Percentiles rank a stretch among this genome's conserved stretches.
These are phyloP conservation scores for Ceratosolen fusciceps DNA, from an alignment of 1,140 invertebrate species.

Conservation along the genomic window DNA sequence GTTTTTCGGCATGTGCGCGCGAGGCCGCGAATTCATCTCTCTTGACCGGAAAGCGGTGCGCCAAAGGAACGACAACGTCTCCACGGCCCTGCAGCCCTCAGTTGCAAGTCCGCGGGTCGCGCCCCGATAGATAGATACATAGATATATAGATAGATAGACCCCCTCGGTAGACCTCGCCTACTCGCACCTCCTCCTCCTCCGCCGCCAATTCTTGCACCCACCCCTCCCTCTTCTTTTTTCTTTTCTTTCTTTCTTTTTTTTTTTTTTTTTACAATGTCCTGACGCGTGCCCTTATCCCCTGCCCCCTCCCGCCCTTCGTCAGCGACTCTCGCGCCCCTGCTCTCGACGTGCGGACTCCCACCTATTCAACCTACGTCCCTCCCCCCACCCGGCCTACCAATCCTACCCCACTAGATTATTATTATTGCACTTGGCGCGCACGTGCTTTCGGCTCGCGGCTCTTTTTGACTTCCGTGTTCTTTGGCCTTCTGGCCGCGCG, in stretches of 20 bases:
- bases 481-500: background rate
- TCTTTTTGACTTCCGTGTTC: background rate
- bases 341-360: background rate
- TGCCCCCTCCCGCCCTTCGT: too few species aligned
- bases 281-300: too few species aligned
- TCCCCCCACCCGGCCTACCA: too few species aligned
- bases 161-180: too few species aligned
- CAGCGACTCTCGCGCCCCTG: background rate
- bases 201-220: too few species aligned
- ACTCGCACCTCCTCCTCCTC: too few species aligned
- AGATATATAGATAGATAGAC: too few species aligned
- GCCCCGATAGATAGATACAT: too few species aligned
- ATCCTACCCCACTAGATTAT: too few species aligned
- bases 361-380: background rate
- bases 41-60: background rate
- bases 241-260: too few species aligned
- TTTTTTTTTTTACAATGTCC: too few species aligned
- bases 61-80: background rate
- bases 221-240: too few species aligned
- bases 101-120: background rate
- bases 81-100: background rate
- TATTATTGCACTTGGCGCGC: constrained; percentile 15
- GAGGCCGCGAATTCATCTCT: background rate
- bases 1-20: constrained; percentile 17
- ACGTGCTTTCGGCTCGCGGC: constrained; percentile 12